These are phyloP conservation scores for Cyanoramphus novaezelandiae DNA, from an alignment of 2,113 vertebrate species.

Conservation along the genomic window DNA sequence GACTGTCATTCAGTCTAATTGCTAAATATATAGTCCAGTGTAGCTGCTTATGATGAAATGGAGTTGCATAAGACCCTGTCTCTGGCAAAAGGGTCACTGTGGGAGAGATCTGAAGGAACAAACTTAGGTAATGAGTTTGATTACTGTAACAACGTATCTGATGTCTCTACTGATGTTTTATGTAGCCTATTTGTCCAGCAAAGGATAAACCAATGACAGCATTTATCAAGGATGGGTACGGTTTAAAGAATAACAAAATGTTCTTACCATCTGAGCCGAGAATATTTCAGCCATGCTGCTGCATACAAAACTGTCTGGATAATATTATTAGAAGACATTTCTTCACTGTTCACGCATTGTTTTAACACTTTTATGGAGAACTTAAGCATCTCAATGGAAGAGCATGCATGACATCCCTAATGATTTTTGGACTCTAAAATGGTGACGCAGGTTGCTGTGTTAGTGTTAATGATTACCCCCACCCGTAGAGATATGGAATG, in stretches of 20 bases:
- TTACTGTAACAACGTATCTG: not conserved
- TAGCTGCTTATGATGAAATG: not conserved
- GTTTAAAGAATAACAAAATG: not conserved
- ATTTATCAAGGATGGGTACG: not conserved
- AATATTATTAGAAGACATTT: not conserved
- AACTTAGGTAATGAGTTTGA: not conserved
- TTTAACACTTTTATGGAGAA: not conserved
- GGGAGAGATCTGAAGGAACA: not conserved
- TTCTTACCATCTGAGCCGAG: not conserved
- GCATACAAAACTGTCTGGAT: not conserved
- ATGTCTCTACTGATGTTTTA: not conserved
- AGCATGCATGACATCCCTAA: not conserved
- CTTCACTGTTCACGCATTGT: not conserved
- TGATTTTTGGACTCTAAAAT: not conserved
- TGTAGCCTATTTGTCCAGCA: not conserved
- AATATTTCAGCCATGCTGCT: not conserved
- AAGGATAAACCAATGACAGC: not conserved
- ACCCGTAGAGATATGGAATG: rapidly evolving
- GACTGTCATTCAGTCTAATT: not conserved
- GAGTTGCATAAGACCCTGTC: rapidly evolving
- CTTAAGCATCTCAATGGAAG: rapidly evolving
- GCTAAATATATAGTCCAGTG: not conserved
- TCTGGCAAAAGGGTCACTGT: not conserved
- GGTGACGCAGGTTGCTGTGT: not conserved
- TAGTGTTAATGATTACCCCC: not conserved